Base-by-base conservation (phyloP, 2,113 vertebrate genomes). In the Condylura cristata region DNA sequence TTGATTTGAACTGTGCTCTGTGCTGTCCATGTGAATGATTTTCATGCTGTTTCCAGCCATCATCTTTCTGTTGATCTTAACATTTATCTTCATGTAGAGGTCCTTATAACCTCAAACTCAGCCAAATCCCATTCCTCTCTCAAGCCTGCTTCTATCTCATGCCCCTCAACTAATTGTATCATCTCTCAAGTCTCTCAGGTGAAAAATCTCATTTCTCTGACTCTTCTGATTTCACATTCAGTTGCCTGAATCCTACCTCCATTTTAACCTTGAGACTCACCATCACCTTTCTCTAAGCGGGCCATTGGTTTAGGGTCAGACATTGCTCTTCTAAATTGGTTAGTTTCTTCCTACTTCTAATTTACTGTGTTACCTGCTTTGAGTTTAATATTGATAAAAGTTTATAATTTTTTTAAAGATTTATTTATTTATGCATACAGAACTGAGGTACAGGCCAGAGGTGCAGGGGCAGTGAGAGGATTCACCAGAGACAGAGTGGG, bases 341-440 rank as follows among this genome's bases (percentile, higher is more conserved):
- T 78, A 65, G 28, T 32, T 1, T 51, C 53, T 94, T 7, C 53
- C 13, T 66, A 28, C 13, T 76, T 12, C 10, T 32, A 86, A 76
- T 68, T 63, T 7, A 63, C 26, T 82, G 56, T 74, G 68, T 91
- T 56, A 58, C 1, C 0, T 74, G 34, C 63, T 95, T 10, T 22
- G 14, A 39, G 74, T 56, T 86, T 93, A 70, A 65, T 74, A 46
- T 83, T 95, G 51, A 83, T 60, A 58, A 91, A 72, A 74, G 3
- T 4, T 88, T 85, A 68, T 32, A 90, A 65, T 92, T 81, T 76
- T 61, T 48, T 41, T n/a, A n/a, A n/a, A n/a, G n/a, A n/a, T n/a
- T n/a, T n/a, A n/a, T n/a, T n/a, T n/a, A n/a, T n/a, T n/a, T n/a
- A n/a, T n/a, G n/a, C n/a, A n/a, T n/a, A n/a, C n/a, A n/a, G n/a